Evolutionary conservation across 2,797 vertebrate species (phyloP), one percentile per base, ranked within the genome.

Genomic region (Trachurus trachurus): DNA sequence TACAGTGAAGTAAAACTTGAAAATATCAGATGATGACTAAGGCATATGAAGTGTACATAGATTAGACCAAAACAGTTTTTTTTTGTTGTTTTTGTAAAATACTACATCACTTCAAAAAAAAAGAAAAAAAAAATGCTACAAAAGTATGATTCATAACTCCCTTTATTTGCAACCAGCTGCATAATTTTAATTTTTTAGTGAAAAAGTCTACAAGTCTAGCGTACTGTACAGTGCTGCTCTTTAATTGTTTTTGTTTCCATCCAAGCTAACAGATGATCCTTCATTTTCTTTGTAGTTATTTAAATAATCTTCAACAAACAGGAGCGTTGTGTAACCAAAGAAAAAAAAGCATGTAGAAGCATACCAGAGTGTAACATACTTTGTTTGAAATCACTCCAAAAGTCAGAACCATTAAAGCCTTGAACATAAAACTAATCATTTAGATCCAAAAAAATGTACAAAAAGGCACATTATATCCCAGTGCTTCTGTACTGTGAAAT

Each of bases 401-500:
- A 97, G 96, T 98, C 97, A 97, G 97, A 98, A 98, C 97, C 97
- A 96, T 98, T 98, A 99, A 99, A 99, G 98, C 97, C 96, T 98
- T 97, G 96, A 98, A 99, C 97, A 97, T 97, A 98, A 99, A 98
- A 98, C 97, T 98, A 98, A 98, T 97, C 93, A 93, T 94, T 98
- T 97, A 94, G 94, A 98, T 98, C 96, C 96, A 96, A 93, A 98
- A 98, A 97, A 98, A 98, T 98, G 97, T 99, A 99, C 98, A 99
- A 98, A 99, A 99, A 99, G 98, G 98, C 98, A 99, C 98, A 96
- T 98, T 98, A 98, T 97, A 98, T 98, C 97, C 97, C 98, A 98
- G 98, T 99, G 98, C 98, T 99, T 98, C 98, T 99, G 97, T 99
- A 98, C 97, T 98, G 98, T 98, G 97, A 97, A 98, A 98, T 99